Conservation (phyloP, 2,888 invertebrate species). For the Clitarchus hookeri region DNA sequence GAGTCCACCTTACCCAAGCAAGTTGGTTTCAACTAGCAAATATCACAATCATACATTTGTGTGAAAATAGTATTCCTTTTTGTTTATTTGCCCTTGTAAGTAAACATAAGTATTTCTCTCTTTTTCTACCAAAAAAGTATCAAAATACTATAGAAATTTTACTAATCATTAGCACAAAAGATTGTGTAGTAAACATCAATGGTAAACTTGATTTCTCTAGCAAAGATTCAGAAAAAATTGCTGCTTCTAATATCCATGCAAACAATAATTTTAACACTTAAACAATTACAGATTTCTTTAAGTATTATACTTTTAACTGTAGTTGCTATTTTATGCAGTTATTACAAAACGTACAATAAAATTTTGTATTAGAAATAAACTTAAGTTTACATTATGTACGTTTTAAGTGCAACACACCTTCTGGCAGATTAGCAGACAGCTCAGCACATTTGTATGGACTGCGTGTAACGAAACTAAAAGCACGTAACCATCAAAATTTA, state of each 20-base stretch:
- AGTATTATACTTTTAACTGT: neutral
- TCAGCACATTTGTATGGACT: neutral
- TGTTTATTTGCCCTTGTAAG: too few relatives aligned
- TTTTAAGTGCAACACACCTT: neutral
- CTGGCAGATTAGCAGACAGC: neutral
- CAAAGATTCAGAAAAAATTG: neutral
- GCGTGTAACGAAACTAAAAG: neutral
- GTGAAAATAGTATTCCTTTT: too few relatives aligned
- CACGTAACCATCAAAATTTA: neutral
- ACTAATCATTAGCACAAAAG: neutral
- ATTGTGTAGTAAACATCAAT: neutral
- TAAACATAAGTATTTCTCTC: too few relatives aligned
- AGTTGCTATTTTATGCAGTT: neutral
- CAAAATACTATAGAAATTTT: neutral
- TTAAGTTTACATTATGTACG: too few relatives aligned
- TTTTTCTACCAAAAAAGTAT: neutral
- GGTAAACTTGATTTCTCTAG: neutral
- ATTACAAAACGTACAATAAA: neutral
- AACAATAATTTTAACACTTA: neutral
- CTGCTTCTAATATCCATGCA: neutral
- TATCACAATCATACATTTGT: too few relatives aligned
- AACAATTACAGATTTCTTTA: too few relatives aligned
- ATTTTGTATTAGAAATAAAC: neutral
- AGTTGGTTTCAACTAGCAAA: too few relatives aligned
- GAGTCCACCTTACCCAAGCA: too few relatives aligned